Evolutionary conservation across 2,113 vertebrate species (phyloP), one percentile per base, ranked within the genome.

Genomic region (Asarcornis scutulata): DNA sequence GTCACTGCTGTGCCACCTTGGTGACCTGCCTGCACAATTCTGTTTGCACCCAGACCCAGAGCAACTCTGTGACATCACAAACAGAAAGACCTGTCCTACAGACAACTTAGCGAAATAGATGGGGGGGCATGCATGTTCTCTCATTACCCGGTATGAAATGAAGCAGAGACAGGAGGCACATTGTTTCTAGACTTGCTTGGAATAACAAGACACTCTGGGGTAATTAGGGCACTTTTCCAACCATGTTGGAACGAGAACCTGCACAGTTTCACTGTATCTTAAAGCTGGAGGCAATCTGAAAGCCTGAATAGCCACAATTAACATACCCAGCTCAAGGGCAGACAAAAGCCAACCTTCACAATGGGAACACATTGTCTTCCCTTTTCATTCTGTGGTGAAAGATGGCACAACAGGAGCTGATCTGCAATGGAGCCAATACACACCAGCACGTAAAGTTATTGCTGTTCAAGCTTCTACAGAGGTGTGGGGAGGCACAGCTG

Each of bases 361-460:
- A 1, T 6, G 38, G 46, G 26, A 85, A 56, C 9, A 44, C 2
- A 0, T 2, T 55, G 5, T 7, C 21, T 50, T 59, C 63, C 12
- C 36, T 73, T 64, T 52, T 11, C 63, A 7, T 68, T 20, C 59
- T 58, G 64, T 10, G 50, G 38, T 29, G 27, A 72, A 40, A 48
- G 40, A 59, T 9, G 48, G 32, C 58, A 84, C 69, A 62, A 52
- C 9, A 68, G 60, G 14, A 83, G 50, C 73, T 55, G 69, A 1
- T 50, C n/a, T 91, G 76, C 80, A 60, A 0, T 17, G 27, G n/a
- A 67, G 72, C 52, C 74, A 44, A 42, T 25, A 36, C 36, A 32
- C 44, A 90, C 11, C 68, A 67, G 17, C 12, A 71, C 34, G 34
- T 29, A 59, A 17, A 71, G 46, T 34, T 71, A 17, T n/a, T 95